Evolutionary conservation across 2,888 invertebrate species (phyloP).

Genomic region (Rhagonycha fulva): DNA sequence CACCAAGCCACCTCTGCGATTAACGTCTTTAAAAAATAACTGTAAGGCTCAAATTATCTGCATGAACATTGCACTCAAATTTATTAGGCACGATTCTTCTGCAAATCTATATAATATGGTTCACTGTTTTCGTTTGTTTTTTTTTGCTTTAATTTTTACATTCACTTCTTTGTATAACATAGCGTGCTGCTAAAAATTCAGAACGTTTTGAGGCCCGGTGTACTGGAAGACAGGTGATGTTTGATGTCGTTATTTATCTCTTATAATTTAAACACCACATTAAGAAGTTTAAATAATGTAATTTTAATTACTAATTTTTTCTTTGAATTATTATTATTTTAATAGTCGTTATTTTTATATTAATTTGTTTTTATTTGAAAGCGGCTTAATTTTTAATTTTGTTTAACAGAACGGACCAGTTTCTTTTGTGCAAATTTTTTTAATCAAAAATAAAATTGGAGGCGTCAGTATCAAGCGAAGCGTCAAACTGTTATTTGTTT

Average conservation of each 20-base stretch:
- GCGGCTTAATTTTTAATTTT: neutral
- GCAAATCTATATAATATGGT: neutral
- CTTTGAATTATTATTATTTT: neutral
- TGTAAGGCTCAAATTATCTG: neutral
- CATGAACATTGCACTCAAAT: neutral
- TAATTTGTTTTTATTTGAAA: neutral
- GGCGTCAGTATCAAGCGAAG: slow-evolving; percentile 15
- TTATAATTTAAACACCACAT: slow-evolving; percentile 18
- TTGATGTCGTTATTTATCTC: slow-evolving; percentile 22
- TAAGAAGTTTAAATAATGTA: slow-evolving; percentile 6
- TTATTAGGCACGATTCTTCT: neutral
- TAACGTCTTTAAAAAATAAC: no score
- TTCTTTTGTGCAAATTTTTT: neutral
- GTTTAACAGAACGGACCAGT: neutral
- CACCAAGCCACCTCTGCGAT: no score
- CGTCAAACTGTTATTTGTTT: slow-evolving; percentile 29
- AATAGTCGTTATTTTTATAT: neutral
- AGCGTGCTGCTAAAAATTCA: slow-evolving; percentile 16
- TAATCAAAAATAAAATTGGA: slow-evolving; percentile 11
- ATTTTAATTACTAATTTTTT: slow-evolving; percentile 2
- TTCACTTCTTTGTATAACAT: neutral
- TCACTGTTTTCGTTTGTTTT: neutral
- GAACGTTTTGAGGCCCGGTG: slow-evolving; percentile 27
- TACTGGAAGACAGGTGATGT: slow-evolving; percentile 24
- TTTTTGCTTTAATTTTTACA: neutral